Percentiles rank a stretch among this genome's conserved stretches.
Evolutionary conservation across 2,113 vertebrate species (phyloP).

Genomic region (Dissostichus mawsoni): DNA sequence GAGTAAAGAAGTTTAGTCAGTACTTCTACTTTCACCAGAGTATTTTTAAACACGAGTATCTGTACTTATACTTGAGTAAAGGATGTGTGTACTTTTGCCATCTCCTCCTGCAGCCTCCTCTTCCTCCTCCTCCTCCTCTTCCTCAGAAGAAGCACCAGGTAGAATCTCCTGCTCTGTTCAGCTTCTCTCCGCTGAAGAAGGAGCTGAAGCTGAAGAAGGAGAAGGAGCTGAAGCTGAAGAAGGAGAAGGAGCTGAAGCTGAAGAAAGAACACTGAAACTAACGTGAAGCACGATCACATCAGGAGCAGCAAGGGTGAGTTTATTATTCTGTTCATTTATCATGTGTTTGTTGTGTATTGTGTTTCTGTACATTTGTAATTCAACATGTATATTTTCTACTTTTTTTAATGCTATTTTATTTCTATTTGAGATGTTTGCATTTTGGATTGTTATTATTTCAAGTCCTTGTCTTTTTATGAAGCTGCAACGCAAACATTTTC

Average conservation of each 20-base stretch:
- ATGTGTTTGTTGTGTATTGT: too few species aligned
- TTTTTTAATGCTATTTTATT: too few species aligned
- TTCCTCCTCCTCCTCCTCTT: slow-evolving; percentile 46
- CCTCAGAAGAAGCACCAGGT: slow-evolving; percentile 49
- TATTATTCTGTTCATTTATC: background rate
- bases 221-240: slow-evolving; percentile 83
- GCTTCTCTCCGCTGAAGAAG: slow-evolving; percentile 87
- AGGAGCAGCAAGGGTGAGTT: slow-evolving; percentile 80
- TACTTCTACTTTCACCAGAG: too few species aligned
- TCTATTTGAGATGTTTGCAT: too few species aligned
- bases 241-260: slow-evolving; percentile 82
- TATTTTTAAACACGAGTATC: too few species aligned
- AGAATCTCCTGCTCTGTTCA: slow-evolving; percentile 86
- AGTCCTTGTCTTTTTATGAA: too few species aligned
- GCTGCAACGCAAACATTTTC: too few species aligned
- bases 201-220: slow-evolving; percentile 79
- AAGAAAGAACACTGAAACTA: slow-evolving; percentile 84
- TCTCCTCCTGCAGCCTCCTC: slow-evolving; percentile 45
- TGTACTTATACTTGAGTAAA: too few species aligned
- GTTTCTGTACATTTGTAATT: too few species aligned
- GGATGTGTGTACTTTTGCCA: background rate
- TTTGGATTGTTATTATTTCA: too few species aligned
- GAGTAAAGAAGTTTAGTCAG: too few species aligned
- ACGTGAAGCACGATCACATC: slow-evolving; percentile 66
- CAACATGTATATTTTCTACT: too few species aligned